Evolutionary conservation across 2,113 vertebrate genomes (phyloP).

Genomic region (Silurus glanis): DNA sequence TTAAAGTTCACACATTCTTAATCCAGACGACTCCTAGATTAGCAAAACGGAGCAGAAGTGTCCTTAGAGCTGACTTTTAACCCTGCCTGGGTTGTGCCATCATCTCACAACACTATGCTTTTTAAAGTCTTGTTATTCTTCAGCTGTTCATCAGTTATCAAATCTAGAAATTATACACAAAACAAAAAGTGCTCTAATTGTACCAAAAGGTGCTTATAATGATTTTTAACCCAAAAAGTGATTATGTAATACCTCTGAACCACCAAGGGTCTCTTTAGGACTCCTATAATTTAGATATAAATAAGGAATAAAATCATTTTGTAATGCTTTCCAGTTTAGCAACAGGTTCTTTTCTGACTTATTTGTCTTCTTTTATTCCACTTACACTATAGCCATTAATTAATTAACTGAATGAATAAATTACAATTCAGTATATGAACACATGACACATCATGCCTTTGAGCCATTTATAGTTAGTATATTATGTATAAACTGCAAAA

Average conservation of each 20-base stretch:
- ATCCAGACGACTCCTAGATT: slow-evolving; percentile 59
- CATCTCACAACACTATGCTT: neutral
- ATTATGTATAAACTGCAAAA: neutral
- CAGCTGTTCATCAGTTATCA: neutral
- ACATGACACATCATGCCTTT: neutral
- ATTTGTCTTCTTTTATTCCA: neutral
- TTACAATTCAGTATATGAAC: neutral
- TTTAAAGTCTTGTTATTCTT: neutral
- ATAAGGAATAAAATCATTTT: neutral
- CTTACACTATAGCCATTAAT: neutral
- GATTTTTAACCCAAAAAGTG: neutral
- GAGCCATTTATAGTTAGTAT: neutral
- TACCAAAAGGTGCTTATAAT: neutral
- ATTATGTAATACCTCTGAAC: neutral
- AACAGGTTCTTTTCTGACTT: too few species aligned
- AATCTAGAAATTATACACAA: neutral
- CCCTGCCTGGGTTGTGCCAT: slow-evolving; percentile 19
- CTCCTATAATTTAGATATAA: neutral
- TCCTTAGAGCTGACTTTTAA: slow-evolving; percentile 49
- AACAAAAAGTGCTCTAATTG: neutral
- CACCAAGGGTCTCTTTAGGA: neutral
- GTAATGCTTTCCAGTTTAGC: too few species aligned
- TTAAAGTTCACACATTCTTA: slow-evolving; percentile 46
- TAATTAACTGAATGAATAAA: neutral
- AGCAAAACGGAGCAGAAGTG: slow-evolving; percentile 46